phyloP scores from a whole-genome alignment of 2,888 invertebrate species.

The Phyto melanocephala region DNA sequence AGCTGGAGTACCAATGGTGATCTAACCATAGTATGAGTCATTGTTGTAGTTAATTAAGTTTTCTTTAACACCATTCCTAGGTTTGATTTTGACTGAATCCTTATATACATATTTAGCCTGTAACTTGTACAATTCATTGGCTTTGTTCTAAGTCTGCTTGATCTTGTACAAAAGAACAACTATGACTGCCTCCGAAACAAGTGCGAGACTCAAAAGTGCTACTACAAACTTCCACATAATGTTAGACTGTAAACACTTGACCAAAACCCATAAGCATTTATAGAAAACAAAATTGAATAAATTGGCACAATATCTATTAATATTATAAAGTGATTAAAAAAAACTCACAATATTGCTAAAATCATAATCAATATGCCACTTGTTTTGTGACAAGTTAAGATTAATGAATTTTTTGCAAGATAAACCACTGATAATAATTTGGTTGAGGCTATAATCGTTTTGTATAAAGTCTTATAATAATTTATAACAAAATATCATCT shows the following conservation, averaged over 20 bases:
- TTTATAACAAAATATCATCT: too few species aligned
- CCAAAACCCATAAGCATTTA: background rate
- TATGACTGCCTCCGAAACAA: conserved; percentile 54
- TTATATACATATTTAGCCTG: conserved; percentile 64
- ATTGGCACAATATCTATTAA: background rate
- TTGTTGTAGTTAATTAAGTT: conserved; percentile 87
- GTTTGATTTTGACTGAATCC: background rate
- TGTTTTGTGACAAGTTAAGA: background rate
- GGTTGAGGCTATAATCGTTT: background rate
- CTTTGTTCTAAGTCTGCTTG: conserved; percentile 18
- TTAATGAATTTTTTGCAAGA: background rate
- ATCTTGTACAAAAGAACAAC: conserved; percentile 50
- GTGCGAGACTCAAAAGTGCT: conserved; percentile 36
- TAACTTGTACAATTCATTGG: conserved; percentile 42
- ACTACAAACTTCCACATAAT: conserved; percentile 78
- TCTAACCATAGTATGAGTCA: conserved; percentile 96
- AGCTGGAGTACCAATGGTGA: conserved; percentile 92
- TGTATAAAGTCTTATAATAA: too few species aligned
- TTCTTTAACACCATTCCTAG: conserved; percentile 18
- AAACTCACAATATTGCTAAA: background rate
- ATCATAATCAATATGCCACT: background rate
- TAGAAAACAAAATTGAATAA: background rate
- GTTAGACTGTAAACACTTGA: background rate
- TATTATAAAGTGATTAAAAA: background rate
- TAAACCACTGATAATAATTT: background rate